These are phyloP conservation scores for Drosophila sechellia DNA, from an alignment of 1,140 invertebrate species.

Conservation along the genomic window DNA sequence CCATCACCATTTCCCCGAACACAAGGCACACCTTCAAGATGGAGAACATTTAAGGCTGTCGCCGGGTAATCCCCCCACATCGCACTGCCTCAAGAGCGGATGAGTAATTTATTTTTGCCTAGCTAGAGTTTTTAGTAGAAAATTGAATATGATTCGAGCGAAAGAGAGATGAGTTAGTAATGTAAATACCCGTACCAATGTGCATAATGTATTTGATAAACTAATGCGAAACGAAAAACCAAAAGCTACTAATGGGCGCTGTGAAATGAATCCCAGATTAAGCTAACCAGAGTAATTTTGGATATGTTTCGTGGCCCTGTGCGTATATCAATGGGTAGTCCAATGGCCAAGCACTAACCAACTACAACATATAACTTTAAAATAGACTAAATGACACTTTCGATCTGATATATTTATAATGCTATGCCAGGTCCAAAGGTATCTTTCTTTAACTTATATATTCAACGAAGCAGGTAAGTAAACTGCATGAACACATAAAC, in stretches of 20 bases:
- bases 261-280: conserved; percentile 52
- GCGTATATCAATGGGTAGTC: conserved; percentile 36
- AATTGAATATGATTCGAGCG: conserved; percentile 56
- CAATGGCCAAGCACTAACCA: conserved; percentile 15
- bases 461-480: conserved; percentile 60
- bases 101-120: conserved; percentile 66
- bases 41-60: conserved; percentile 71
- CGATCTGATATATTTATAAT: not conserved
- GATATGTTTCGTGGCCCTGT: conserved; percentile 41
- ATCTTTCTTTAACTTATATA: not conserved
- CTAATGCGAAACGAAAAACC: conserved; percentile 49
- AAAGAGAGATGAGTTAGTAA: conserved; percentile 7
- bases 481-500: conserved; percentile 59
- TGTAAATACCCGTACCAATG: conserved; percentile 55
- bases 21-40: conserved; percentile 80
- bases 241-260: conserved; percentile 37
- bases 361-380: not conserved
- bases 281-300: conserved; percentile 23
- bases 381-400: conserved; percentile 7
- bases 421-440: not conserved
- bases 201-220: conserved; percentile 58
- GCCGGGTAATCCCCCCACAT: not conserved
- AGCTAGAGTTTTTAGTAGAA: conserved; percentile 67
- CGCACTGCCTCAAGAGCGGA: conserved; percentile 11
- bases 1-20: conserved; percentile 81